Base-by-base conservation (phyloP, 53 echinoderm and acorn worm genomes). In the Henricia sp. region DNA sequence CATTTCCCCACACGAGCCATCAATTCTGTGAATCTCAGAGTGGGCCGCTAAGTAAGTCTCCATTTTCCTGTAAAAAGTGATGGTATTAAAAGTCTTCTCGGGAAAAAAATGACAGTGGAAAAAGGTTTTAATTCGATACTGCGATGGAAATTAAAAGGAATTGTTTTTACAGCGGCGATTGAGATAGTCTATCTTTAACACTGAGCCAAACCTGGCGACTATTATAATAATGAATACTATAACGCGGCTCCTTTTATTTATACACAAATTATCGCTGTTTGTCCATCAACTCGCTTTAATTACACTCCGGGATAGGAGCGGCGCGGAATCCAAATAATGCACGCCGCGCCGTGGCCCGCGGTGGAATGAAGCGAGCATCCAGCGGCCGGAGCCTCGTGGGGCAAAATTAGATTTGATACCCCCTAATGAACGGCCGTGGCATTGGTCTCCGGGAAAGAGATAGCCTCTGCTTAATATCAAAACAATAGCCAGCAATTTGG, bases 361-460 rank as follows among this genome's bases (percentile, higher is more conserved):
- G 67, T 67, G 67, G 39, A 20, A 37, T 36, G 8, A 20, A 37
- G 67, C 38, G 39, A 1, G 67, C 11, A 23, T 34, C n/a, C n/a
- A 14, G 62, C 62, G 62, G n/a, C 62, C 29, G 20, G 33, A 30
- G 33, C 30, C 62, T 28, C 16, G 29, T 3, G 62, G 58, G 62
- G 58, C 26, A 12, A 33, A 76, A 76, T 58, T 59, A 60, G 43
- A 40, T 43, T 77, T 60, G 77, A 60, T 60, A 60, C 60, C 59
- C 39, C 77, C 77, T 77, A 77, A 77, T 77, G 77, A 77, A 77
- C 2, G 29, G 42, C 14, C 59, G 58, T 28, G 16, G 60, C 77
- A 42, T 28, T 23, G 17, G 71, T 60, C 60, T 16, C 35, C 14
- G 9, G 48, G 9, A 48, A 16, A 25, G 40, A 53, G 23, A 38